Base-by-base conservation (phyloP, 2,113 vertebrate genomes). In the Urocitellus parryii region DNA sequence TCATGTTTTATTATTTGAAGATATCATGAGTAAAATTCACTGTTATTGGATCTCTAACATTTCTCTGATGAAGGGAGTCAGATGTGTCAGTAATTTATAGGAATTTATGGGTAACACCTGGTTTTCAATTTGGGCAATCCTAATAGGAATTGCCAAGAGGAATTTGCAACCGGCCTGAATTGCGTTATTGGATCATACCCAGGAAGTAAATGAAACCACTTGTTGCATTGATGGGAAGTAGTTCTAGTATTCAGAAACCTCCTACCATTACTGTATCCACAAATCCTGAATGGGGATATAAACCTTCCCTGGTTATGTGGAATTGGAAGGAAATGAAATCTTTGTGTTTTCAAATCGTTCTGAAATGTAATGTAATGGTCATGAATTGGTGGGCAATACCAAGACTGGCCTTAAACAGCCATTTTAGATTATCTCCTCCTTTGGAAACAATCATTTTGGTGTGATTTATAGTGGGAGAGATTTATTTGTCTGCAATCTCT, bases 71-170 rank as follows among this genome's bases (percentile, higher is more conserved):
- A 42, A 86, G 27, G 37, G 84, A 65, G 16, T 68, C 56, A 72
- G 68, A 83, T 68, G 73, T 74, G 93, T 96, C 83, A 94, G 63
- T 73, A 80, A 89, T 97, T 97, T 93, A 82, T 13, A 63, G 42
- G 86, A 63, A 95, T 96, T 96, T 96, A 95, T 95, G 91, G 91
- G 74, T 86, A 76, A 97, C 94, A 96, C 97, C 96, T 97, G 91
- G 83, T 84, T 95, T 96, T 29, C 16, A 32, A 88, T 96, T 96
- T 96, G 5, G 67, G 88, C 65, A 65, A 68, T 70, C 37, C 17
- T 65, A 58, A 85, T 83, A 76, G 91, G 74, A 95, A 94, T 37
- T 93, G 86, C 89, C 79, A 94, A 42, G 39, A 95, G 96, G 96
- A 95, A 97, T 97, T 90, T 91, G 61, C 53, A 94, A 89, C 85